These are phyloP conservation scores for Sinocyclocheilus rhinocerous DNA, from an alignment of 2,113 vertebrate genomes.

Conservation along the genomic window DNA sequence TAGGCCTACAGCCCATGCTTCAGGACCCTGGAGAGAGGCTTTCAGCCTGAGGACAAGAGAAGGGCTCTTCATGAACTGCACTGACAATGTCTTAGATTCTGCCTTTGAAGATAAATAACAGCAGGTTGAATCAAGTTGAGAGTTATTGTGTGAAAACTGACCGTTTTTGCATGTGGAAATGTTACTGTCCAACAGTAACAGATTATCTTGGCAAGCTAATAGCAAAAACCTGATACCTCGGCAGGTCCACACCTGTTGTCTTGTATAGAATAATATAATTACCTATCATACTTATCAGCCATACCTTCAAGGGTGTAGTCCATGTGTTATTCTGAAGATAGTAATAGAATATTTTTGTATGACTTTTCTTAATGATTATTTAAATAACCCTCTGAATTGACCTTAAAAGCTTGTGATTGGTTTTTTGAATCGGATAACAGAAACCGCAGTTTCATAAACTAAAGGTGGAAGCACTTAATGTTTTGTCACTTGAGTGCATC, in stretches of 20 bases:
- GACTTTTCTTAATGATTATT: slow-evolving; percentile 41
- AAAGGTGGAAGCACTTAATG: slow-evolving; percentile 52
- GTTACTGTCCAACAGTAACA: neutral
- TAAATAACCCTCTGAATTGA: slow-evolving; percentile 41
- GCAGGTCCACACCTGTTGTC: slow-evolving; percentile 6
- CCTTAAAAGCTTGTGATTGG: slow-evolving; percentile 26
- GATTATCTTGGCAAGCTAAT: neutral
- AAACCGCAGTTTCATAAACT: slow-evolving; percentile 17
- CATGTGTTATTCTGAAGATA: neutral
- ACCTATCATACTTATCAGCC: neutral
- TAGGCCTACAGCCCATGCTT: slow-evolving; percentile 58
- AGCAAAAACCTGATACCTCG: neutral
- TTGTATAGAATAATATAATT: slow-evolving; percentile 17
- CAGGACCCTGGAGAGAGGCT: slow-evolving; percentile 56
- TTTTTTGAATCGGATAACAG: slow-evolving; percentile 16
- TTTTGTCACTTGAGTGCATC: slow-evolving; percentile 44
- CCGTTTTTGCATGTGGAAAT: slow-evolving; percentile 12
- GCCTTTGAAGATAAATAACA: slow-evolving; percentile 38
- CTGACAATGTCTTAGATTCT: slow-evolving; percentile 41
- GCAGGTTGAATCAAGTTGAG: slow-evolving; percentile 15
- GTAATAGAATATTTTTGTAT: slow-evolving; percentile 53
- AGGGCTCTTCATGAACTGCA: slow-evolving; percentile 45
- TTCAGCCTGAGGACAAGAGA: slow-evolving; percentile 51
- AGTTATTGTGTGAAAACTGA: neutral
- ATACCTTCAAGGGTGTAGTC: neutral